Conservation (phyloP, 2,797 vertebrate species). For the Hoplostethus atlanticus region DNA sequence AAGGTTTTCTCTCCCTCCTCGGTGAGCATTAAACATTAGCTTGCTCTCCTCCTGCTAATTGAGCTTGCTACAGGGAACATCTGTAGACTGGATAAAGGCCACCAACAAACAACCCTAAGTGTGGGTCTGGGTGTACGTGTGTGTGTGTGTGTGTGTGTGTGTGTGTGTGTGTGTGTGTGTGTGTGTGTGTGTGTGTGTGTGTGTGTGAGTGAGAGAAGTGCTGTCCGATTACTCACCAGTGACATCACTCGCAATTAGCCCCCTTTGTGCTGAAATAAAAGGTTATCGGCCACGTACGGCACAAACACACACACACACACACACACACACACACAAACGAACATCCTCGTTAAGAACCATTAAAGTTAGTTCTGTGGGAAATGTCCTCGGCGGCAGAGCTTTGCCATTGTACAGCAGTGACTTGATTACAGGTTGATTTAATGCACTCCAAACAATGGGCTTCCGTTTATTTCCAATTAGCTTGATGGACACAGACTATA, state of each 20-base stretch:
- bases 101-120: slow-evolving; percentile 24
- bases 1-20: not conserved
- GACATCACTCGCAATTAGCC: slow-evolving; percentile 64
- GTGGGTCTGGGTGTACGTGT: slow-evolving; percentile 15
- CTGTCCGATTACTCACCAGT: slow-evolving; percentile 48
- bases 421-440: slow-evolving; percentile 79
- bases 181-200: not conserved
- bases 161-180: slow-evolving; percentile 2
- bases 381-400: slow-evolving; percentile 44
- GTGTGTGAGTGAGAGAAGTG: slow-evolving; percentile 9
- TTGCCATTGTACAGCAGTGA: slow-evolving; percentile 37
- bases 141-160: not conserved
- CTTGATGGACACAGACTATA: slow-evolving; percentile 73
- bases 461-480: slow-evolving; percentile 80
- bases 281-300: slow-evolving; percentile 50
- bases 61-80: slow-evolving; percentile 2
- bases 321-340: slow-evolving; percentile 1
- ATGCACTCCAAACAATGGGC: slow-evolving; percentile 74
- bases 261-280: slow-evolving; percentile 60
- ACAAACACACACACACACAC: not conserved
- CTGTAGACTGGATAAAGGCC: slow-evolving; percentile 21
- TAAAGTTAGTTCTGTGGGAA: slow-evolving; percentile 65
- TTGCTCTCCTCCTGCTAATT: slow-evolving; percentile 15
- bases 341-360: slow-evolving; percentile 59
- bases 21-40: slow-evolving; percentile 8